phyloP scores from a whole-genome alignment of 1,140 invertebrate species.

The Hylaeus anthracinus region DNA sequence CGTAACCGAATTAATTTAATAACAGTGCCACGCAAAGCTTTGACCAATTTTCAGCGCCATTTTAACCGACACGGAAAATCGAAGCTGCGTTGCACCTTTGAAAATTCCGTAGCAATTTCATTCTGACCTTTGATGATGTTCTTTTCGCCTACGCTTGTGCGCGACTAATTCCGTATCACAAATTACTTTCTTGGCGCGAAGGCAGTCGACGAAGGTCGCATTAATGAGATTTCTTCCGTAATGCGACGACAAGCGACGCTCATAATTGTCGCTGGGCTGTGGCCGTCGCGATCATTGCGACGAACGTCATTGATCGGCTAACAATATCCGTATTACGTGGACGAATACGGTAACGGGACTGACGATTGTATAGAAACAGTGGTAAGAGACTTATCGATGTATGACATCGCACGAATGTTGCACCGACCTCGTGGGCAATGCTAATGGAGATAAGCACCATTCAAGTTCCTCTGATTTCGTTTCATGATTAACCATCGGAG shows the following conservation, averaged over 20 bases:
- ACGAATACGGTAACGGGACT: constrained; percentile 46
- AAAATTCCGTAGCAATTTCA: not conserved
- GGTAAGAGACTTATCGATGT: not conserved
- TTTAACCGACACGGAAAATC: not conserved
- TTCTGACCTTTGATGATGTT: not conserved
- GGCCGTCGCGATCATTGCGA: constrained; percentile 5
- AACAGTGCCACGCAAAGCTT: not conserved
- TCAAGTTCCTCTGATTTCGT: no score
- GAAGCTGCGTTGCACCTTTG: not conserved
- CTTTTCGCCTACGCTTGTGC: not conserved
- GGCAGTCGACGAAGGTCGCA: constrained; percentile 8
- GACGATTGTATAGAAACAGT: constrained; percentile 8
- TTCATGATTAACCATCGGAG: no score
- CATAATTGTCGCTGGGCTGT: not conserved
- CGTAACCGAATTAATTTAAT: not conserved
- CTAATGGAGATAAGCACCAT: no score
- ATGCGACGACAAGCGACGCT: constrained; percentile 22
- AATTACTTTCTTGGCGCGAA: not conserved
- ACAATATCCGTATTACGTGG: constrained; percentile 43
- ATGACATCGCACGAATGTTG: not conserved
- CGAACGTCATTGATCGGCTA: constrained; percentile 35
- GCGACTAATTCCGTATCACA: not conserved
- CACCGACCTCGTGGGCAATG: no score
- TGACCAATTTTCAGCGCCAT: not conserved
- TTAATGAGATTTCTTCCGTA: constrained; percentile 33